Percentiles rank a stretch among this genome's conserved stretches.
Conservation (phyloP, 2,888 invertebrate genomes). For the Molorchus minor region DNA sequence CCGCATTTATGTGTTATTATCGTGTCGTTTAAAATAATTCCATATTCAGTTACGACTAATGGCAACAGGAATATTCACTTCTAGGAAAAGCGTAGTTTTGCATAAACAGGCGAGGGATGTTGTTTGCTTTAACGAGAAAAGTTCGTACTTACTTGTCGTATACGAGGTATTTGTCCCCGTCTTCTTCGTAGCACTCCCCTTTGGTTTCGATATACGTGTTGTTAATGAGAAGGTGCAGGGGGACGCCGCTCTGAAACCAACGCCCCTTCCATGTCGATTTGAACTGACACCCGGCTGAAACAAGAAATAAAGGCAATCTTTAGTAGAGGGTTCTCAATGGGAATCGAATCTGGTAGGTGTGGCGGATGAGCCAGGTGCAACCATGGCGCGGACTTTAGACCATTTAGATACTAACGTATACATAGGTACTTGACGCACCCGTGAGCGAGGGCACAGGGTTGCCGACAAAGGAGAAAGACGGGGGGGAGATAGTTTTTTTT, state of each 20-base stretch:
- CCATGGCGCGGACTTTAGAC: no score
- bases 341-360: no score
- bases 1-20: not conserved
- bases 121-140: no score
- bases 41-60: not conserved
- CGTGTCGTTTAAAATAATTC: not conserved
- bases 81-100: not conserved
- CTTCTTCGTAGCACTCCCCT: slow-evolving; percentile 73
- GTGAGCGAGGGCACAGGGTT: no score
- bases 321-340: no score
- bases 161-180: slow-evolving; percentile 73
- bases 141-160: slow-evolving; percentile 67
- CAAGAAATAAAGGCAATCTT: no score
- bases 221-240: slow-evolving; percentile 69
- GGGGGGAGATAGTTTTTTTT: no score
- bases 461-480: no score
- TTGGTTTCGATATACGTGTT: slow-evolving; percentile 72
- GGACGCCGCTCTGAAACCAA: slow-evolving; percentile 79
- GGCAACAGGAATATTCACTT: not conserved
- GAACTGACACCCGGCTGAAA: slow-evolving; percentile 75
- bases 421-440: no score
- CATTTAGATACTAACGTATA: no score
- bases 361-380: no score
- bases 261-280: slow-evolving; percentile 74
- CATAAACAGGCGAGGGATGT: no score